Conservation (phyloP, 92 coral and sea anemone genomes). For the Isaurus tuberculatus region DNA sequence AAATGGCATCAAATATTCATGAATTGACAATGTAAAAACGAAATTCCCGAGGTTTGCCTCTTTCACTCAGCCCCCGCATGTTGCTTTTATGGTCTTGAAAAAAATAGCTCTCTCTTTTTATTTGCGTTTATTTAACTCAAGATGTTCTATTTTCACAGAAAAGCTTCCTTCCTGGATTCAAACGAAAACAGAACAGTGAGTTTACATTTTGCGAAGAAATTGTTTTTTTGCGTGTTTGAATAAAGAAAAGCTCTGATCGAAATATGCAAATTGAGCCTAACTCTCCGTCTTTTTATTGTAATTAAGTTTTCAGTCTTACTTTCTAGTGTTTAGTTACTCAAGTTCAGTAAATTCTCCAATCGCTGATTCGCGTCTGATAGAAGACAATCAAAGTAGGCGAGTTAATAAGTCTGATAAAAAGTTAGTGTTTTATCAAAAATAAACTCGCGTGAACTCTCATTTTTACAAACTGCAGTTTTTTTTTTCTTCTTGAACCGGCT, state of each 20-base stretch:
- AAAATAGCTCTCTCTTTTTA: background rate
- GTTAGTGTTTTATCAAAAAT: background rate
- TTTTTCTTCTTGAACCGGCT: background rate
- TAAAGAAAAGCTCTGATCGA: constrained; percentile 10
- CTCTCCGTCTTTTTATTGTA: constrained; percentile 6
- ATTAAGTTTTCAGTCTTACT: constrained; percentile 2
- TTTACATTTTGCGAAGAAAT: background rate
- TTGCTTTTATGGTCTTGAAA: background rate
- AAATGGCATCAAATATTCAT: constrained; percentile 35
- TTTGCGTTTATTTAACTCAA: background rate
- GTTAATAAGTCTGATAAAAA: background rate
- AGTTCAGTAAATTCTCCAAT: constrained; percentile 22
- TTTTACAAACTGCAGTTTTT: background rate
- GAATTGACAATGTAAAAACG: constrained; percentile 1
- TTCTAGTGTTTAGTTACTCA: background rate
- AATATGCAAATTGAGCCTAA: constrained; percentile 23
- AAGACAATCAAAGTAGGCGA: background rate
- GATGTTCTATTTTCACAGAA: background rate
- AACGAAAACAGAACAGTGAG: background rate
- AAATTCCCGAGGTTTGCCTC: constrained; percentile 19
- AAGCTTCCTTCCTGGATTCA: background rate
- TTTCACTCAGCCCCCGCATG: constrained; percentile 15
- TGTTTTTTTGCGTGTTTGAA: too few species aligned
- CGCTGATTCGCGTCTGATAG: background rate
- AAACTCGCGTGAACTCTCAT: background rate